Conservation (phyloP, 2,797 vertebrate species). For the Pteropus rufus region DNA sequence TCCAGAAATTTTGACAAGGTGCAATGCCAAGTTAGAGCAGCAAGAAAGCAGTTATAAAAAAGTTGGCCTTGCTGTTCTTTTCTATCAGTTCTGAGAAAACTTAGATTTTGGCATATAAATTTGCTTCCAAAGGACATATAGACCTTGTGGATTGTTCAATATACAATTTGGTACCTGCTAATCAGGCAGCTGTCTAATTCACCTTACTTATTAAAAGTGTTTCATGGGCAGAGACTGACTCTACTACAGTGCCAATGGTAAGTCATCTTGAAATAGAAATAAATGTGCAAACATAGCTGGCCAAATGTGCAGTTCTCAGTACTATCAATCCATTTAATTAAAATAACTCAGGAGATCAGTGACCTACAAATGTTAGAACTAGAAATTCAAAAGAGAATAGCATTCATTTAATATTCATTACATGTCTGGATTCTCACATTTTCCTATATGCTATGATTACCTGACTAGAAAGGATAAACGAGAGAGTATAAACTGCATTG, state of each 20-base stretch:
- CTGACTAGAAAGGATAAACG: background rate
- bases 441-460: background rate
- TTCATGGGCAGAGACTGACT: background rate
- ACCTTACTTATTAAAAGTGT: background rate
- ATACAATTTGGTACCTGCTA: background rate
- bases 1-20: background rate
- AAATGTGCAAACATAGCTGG: background rate
- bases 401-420: background rate
- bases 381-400: background rate
- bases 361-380: background rate
- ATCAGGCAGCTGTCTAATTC: background rate
- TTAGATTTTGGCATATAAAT: background rate
- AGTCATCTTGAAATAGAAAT: background rate
- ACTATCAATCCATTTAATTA: background rate
- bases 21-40: background rate
- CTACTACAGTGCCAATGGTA: background rate
- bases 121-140: background rate
- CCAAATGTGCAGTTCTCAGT: background rate
- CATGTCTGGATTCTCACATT: background rate
- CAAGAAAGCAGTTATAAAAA: background rate
- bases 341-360: background rate
- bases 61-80: background rate
- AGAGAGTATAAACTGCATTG: fast-evolving
- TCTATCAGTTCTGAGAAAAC: background rate
- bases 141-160: background rate